Base-by-base conservation (phyloP, 1,140 invertebrate species). In the Orius laevigatus region DNA sequence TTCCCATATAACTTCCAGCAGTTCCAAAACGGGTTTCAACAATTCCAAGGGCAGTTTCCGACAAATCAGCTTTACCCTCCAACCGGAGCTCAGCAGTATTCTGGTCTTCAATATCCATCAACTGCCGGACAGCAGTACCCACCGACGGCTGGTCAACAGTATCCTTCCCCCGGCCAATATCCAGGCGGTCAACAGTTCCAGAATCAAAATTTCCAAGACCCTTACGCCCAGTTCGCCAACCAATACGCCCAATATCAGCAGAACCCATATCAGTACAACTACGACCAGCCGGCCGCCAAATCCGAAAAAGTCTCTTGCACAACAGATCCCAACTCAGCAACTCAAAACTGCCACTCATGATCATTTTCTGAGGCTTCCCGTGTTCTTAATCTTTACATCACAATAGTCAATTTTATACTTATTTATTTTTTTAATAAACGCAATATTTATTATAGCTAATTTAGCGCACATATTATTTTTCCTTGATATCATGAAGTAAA, bases 121-220 rank as follows among this genome's bases (percentile, higher is more conserved):
- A 42, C 40, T 12, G 40, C 40, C 4, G 40, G 14, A 3, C 40
- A 42, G 19, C 40, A 38, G 36, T 38, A 38, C 36, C 36, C 36
- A 41, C 47, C 47, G n/a, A 20, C 6, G 5, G 16, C 16, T 20
- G 46, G 19, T 10, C 19, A 51, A 19, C 40, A 42, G 14, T 11
- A 11, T 11, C 12, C 12, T 4, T 38, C 15, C 15, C 36, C 36
- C n/a, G 40, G 40, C 2, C 36, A 38, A 38, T 38, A 4, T 10
- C 36, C 36, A 38, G 36, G 33, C 8, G 33, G n/a, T 38, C 19
- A 20, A 5, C 43, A 19, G 43, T 45, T 31, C 25, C 8, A 5
- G n/a, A 15, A 25, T 38, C 19, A 45, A 5, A 19, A 19, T 19
- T 45, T 31, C n/a, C 19, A 31, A 12, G 11, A n/a, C 20, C 11